Evolutionary conservation across 2,797 vertebrate species (phyloP).

Genomic region (Zenarchopterus dispar): DNA sequence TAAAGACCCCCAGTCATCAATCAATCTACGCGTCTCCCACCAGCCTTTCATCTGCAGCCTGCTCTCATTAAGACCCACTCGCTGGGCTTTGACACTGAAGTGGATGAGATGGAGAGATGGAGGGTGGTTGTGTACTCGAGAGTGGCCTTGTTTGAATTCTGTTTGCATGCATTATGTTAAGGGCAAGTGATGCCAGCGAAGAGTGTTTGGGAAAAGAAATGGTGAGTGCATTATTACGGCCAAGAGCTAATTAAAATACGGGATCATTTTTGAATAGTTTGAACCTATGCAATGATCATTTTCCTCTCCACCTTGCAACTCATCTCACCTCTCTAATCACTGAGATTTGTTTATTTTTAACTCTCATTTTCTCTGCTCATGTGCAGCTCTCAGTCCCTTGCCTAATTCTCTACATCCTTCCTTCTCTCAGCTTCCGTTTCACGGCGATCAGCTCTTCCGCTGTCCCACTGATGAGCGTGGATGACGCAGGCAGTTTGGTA

Average conservation of each 20-base stretch:
- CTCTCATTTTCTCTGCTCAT: background rate
- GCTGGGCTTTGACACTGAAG: conserved; percentile 69
- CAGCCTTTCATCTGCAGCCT: conserved; percentile 76
- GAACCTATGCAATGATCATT: conserved; percentile 12
- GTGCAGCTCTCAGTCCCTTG: too few relatives aligned
- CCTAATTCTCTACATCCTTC: conserved; percentile 20
- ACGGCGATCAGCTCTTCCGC: conserved; percentile 32
- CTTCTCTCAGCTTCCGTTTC: conserved; percentile 40
- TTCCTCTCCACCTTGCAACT: background rate
- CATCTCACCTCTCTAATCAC: background rate
- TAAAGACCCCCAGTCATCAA: conserved; percentile 78
- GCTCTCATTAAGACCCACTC: conserved; percentile 74
- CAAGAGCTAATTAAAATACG: conserved; percentile 33
- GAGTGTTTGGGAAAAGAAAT: conserved; percentile 35
- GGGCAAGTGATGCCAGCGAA: conserved; percentile 48
- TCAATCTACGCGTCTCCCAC: conserved; percentile 66
- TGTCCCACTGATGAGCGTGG: conserved; percentile 50
- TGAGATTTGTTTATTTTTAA: background rate
- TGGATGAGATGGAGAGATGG: conserved; percentile 61
- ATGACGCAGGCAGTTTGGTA: conserved; percentile 72
- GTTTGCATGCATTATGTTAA: conserved; percentile 63
- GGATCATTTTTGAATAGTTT: conserved; percentile 25
- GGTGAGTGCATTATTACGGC: conserved; percentile 40
- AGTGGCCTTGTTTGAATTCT: conserved; percentile 60
- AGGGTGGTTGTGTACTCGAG: conserved; percentile 56